These are phyloP conservation scores for Semotilus atromaculatus DNA, from an alignment of 2,797 vertebrate species.

Conservation along the genomic window DNA sequence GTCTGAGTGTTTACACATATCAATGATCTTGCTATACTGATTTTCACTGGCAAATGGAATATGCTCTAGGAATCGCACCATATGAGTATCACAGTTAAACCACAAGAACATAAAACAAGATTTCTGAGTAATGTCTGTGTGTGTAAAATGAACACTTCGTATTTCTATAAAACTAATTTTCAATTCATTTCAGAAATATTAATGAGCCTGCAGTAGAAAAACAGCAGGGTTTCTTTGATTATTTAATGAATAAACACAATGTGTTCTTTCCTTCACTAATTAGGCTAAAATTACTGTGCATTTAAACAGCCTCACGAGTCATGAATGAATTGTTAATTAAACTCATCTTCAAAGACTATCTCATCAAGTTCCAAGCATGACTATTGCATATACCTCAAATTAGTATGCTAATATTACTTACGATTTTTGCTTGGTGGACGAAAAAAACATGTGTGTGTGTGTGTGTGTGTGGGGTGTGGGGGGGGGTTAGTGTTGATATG, in stretches of 20 bases:
- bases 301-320: conserved; percentile 48
- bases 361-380: conserved; percentile 37
- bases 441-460: too few species aligned
- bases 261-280: conserved; percentile 46
- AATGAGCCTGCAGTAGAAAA: conserved; percentile 34
- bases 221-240: conserved; percentile 35
- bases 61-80: not conserved
- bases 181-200: conserved; percentile 19
- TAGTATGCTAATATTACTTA: too few species aligned
- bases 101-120: not conserved
- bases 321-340: conserved; percentile 47
- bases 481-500: too few species aligned
- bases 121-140: not conserved
- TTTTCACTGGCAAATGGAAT: not conserved
- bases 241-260: conserved; percentile 50
- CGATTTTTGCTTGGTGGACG: too few species aligned
- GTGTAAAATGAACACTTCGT: not conserved
- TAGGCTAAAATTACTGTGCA: conserved; percentile 54
- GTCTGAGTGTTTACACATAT: not conserved
- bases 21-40: not conserved
- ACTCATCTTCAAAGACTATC: conserved; percentile 57
- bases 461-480: too few species aligned
- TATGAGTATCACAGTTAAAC: not conserved
- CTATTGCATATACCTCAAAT: too few species aligned
- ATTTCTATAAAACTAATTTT: conserved; percentile 12